Conservation (phyloP, 2,113 vertebrate species). For the Hipposideros armiger region DNA sequence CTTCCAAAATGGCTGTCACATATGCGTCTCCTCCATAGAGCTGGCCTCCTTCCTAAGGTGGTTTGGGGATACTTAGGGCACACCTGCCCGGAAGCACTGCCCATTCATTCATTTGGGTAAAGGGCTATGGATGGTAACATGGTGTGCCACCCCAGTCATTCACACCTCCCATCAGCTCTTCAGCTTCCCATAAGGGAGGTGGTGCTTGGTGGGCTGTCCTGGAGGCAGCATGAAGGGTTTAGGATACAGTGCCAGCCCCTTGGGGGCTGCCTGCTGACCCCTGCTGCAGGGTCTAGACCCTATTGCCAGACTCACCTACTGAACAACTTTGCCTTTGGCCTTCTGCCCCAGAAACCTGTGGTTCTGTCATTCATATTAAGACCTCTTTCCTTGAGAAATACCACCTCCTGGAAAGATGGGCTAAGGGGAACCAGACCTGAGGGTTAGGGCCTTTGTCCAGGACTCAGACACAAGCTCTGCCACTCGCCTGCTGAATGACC, state of each 20-base stretch:
- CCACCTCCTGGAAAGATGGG: neutral
- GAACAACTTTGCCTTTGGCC: neutral
- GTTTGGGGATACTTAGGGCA: neutral
- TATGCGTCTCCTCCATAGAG: fast-evolving
- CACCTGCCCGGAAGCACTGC: neutral
- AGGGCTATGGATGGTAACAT: neutral
- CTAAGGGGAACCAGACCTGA: neutral
- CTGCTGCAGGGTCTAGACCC: neutral
- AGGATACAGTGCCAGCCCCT: neutral
- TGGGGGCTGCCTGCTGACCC: neutral
- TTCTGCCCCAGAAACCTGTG: neutral
- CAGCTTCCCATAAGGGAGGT: neutral
- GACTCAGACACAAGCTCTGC: neutral
- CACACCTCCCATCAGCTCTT: too few relatives aligned
- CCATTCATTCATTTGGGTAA: neutral
- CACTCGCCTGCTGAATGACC: neutral
- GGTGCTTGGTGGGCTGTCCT: neutral
- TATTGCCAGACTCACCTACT: neutral
- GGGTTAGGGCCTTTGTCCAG: neutral
- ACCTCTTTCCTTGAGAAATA: neutral
- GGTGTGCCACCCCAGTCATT: neutral
- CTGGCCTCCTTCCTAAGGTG: neutral
- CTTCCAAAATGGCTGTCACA: neutral
- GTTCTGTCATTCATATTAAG: neutral
- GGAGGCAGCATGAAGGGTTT: too few relatives aligned